Evolutionary conservation across 2,113 vertebrate genomes (phyloP), one percentile per base, ranked within the genome.

Genomic region (Semnornis frantzii): DNA sequence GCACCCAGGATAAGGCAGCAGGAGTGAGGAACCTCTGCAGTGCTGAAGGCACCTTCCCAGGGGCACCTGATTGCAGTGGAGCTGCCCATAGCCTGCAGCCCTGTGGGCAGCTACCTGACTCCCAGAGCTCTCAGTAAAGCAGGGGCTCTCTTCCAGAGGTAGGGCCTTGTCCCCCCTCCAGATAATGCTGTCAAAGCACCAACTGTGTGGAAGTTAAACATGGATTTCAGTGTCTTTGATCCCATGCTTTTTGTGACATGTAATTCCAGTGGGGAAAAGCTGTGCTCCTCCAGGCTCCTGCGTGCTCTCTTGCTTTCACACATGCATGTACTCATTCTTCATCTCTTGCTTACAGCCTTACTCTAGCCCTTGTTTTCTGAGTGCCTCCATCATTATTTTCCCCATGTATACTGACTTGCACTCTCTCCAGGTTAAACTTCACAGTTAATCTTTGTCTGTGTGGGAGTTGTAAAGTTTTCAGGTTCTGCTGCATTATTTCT

Each of bases 141-240:
- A 46, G 46, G 9, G 25, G 15, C 4, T 79, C 23, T 93, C 1
- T 1, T 27, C 27, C 0, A 0, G 15, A 48, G 17, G 2, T n/a
- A 63, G 54, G 30, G 52, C n/a, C 28, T 78, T 28, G 42, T 14
- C 5, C 10, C 8, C 0, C 42, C 3, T 1, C 20, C 8, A 18
- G 18, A 6, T 17, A 75, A 15, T 8, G 15, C 37, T 71, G 28
- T 78, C 0, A 0, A 17, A 55, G 52, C 78, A 74, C 46, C 0
- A 0, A 10, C 55, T 33, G 30, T 37, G 48, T 0, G 0, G 68
- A 82, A 85, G 73, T 65, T 18, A 66, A 59, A 28, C 13, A 39
- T 0, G 1, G 25, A 37, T 62, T n/a, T 73, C 72, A 19, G 0
- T 37, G 27, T 65, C 69, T 68, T 77, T 42, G 31, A 73, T 23